Evolutionary conservation across 35 echinoderm and acorn worm species (phyloP), one percentile per base, ranked within the genome.

Genomic region (Apostichopus californicus): DNA sequence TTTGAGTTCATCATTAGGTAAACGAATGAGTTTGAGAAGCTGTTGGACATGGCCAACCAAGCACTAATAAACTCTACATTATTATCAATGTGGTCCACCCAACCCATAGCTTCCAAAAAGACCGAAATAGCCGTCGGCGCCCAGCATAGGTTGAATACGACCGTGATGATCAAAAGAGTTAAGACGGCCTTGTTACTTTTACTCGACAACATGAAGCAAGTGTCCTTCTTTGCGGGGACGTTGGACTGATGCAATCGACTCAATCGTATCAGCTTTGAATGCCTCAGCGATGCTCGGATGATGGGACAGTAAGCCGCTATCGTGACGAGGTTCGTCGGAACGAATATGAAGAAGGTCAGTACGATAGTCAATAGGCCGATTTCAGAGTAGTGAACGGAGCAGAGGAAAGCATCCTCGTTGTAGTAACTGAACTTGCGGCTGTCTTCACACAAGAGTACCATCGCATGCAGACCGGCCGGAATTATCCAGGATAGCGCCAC

Each of bases 141-240:
- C 86, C 86, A 89, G 24, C 86, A 89, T n/a, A 89, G 9, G 61
- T 89, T 89, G 57, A 89, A 89, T 18, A 63, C 86, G 22, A 89
- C 18, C 18, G 86, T 89, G 34, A 89, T 89, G n/a, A 68, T 52
- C 3, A 89, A 24, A 4, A 89, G 28, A 18, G 86, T 89, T 52
- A 18, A 46, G 2, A 89, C 25, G 34, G 86, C 60, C 54, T 89
- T 89, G 63, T 89, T 89, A 6, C 86, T 66, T 2, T 82, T 82
- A 18, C 46, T 24, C 0, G 25, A 82, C 23, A 25, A 55, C 13
- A 55, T 17, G n/a, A 17, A 57, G 46, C 13, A 82, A 0, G 5
- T 82, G 25, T 82, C 24, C n/a, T 57, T 82, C n/a, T 24, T 82
- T 46, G 2, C 34, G 5, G 7, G n/a, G n/a, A n/a, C n/a, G 15